phyloP scores from a whole-genome alignment of 2,888 invertebrate species.

The Nephrotoma appendiculata region DNA sequence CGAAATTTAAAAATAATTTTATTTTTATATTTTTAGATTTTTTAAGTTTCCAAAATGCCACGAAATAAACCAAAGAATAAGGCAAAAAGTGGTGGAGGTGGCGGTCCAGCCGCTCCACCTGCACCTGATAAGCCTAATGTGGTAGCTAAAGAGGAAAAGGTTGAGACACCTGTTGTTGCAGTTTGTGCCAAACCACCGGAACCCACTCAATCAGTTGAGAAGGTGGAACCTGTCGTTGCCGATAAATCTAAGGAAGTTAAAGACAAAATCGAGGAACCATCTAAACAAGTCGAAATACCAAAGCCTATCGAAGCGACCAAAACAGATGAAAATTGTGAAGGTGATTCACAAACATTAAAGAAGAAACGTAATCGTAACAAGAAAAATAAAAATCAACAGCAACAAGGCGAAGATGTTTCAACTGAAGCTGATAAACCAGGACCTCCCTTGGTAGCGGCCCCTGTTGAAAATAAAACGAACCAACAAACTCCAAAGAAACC shows the following conservation, averaged over 20 bases:
- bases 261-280: background rate
- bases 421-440: background rate
- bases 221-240: background rate
- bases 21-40: background rate
- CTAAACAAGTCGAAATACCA: background rate
- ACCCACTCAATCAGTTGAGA: background rate
- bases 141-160: background rate
- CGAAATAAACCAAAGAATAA: background rate
- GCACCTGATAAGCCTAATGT: background rate
- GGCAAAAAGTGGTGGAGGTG: background rate
- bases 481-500: background rate
- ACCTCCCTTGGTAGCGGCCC: background rate
- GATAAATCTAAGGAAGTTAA: background rate
- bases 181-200: background rate
- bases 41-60: background rate
- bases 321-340: background rate
- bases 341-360: constrained; percentile 1
- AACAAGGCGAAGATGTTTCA: background rate
- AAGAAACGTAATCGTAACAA: constrained; percentile 2
- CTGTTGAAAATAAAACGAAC: background rate
- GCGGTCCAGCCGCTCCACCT: background rate
- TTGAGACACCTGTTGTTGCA: background rate
- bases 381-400: background rate
- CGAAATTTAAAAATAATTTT: background rate
- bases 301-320: background rate